These are phyloP conservation scores for Delichon dasypus DNA, from an alignment of 2,797 vertebrate genomes.

Conservation along the genomic window DNA sequence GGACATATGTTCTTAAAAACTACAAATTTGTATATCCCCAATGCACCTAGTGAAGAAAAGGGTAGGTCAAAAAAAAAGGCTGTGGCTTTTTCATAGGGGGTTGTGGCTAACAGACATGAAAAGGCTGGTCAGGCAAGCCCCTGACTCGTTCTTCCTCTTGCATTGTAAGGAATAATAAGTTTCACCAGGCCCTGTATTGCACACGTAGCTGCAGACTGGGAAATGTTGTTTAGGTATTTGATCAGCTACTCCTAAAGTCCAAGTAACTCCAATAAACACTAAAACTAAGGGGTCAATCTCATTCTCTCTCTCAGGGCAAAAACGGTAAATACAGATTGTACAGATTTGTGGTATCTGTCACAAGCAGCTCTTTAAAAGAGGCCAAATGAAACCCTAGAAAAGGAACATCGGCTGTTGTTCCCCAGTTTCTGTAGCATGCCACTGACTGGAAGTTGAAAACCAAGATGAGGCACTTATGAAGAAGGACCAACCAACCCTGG, in stretches of 20 bases:
- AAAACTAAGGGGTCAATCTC: neutral
- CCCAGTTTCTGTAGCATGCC: neutral
- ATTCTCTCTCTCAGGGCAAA: neutral
- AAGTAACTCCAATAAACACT: neutral
- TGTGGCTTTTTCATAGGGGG: neutral
- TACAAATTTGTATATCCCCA: neutral
- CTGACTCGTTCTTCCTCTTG: neutral
- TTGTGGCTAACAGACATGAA: neutral
- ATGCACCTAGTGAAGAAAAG: neutral
- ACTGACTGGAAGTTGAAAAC: neutral
- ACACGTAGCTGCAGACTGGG: neutral
- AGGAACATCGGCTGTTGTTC: neutral
- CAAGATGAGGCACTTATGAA: neutral
- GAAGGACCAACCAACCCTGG: neutral
- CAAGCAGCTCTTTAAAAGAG: neutral
- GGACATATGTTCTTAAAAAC: neutral
- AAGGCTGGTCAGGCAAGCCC: neutral
- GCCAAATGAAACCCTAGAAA: neutral
- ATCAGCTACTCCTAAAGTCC: neutral
- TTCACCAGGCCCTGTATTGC: neutral
- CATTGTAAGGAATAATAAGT: neutral
- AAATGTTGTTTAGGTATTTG: neutral
- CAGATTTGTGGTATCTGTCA: neutral
- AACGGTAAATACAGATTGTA: neutral
- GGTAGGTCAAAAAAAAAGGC: neutral